These are phyloP conservation scores for Jacana jacana DNA, from an alignment of 2,113 vertebrate genomes.

Conservation along the genomic window DNA sequence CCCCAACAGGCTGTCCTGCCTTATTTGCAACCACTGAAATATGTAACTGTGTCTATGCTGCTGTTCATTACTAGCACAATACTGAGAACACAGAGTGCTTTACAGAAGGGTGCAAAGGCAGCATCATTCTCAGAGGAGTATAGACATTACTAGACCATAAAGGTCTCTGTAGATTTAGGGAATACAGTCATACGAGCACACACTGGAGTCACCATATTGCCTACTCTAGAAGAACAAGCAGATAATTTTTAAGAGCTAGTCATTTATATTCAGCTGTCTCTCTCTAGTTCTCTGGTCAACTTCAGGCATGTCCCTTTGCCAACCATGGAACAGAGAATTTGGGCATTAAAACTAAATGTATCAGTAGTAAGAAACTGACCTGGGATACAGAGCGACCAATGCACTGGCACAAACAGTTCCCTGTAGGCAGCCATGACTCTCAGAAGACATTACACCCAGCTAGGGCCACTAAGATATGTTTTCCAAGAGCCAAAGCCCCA, in stretches of 20 bases:
- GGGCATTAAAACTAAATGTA: neutral
- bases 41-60: rapidly evolving
- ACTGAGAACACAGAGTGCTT: neutral
- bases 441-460: neutral
- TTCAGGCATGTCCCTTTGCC: neutral
- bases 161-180: neutral
- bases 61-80: neutral
- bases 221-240: neutral
- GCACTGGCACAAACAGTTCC: neutral
- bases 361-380: neutral
- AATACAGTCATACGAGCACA: neutral
- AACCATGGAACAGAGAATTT: rapidly evolving
- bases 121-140: neutral
- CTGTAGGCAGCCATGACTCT: neutral
- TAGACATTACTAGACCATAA: neutral
- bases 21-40: neutral
- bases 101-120: neutral
- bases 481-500: neutral
- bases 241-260: neutral
- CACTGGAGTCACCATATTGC: neutral
- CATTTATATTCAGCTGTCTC: neutral
- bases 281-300: neutral
- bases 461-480: neutral
- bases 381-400: rapidly evolving
- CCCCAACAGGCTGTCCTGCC: neutral